phyloP scores from a whole-genome alignment of 1,140 invertebrate species.

The Drosophila baimaii region DNA sequence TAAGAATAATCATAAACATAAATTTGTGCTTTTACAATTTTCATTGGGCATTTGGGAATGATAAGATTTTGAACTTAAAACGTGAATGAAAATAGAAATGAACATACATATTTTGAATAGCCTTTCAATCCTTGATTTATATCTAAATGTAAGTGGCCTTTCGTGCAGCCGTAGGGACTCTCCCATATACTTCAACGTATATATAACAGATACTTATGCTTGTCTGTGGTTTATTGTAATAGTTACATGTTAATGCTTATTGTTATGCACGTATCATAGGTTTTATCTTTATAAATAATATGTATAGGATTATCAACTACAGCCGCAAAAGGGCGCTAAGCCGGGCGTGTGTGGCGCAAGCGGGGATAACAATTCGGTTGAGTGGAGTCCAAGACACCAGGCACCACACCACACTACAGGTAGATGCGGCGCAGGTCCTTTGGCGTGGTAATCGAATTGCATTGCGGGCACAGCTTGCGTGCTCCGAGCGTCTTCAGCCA shows the following conservation, averaged over 20 bases:
- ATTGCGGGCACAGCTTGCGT: conserved; percentile 97
- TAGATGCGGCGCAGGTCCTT: conserved; percentile 94
- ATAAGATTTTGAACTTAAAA: neutral
- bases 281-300: conserved; percentile 63
- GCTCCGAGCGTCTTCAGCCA: conserved; percentile 95
- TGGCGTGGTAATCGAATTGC: conserved; percentile 96
- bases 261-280: conserved; percentile 73
- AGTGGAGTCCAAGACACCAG: conserved; percentile 70
- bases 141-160: too few relatives aligned
- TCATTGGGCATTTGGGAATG: neutral
- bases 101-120: neutral
- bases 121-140: neutral
- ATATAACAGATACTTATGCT: conserved; percentile 7
- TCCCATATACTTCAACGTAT: conserved; percentile 31
- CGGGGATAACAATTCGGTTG: conserved; percentile 30
- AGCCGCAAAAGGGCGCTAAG: conserved; percentile 24
- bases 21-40: neutral
- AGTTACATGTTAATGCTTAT: conserved; percentile 68
- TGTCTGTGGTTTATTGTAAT: conserved; percentile 64
- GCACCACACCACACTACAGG: conserved; percentile 93
- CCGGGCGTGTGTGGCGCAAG: conserved; percentile 12
- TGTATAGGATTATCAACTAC: conserved; percentile 48
- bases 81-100: neutral
- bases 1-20: neutral
- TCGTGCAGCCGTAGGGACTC: neutral